Percentiles rank a stretch among this genome's conserved stretches.
phyloP scores from a whole-genome alignment of 2,888 invertebrate species.

The Cephus sareptanus region DNA sequence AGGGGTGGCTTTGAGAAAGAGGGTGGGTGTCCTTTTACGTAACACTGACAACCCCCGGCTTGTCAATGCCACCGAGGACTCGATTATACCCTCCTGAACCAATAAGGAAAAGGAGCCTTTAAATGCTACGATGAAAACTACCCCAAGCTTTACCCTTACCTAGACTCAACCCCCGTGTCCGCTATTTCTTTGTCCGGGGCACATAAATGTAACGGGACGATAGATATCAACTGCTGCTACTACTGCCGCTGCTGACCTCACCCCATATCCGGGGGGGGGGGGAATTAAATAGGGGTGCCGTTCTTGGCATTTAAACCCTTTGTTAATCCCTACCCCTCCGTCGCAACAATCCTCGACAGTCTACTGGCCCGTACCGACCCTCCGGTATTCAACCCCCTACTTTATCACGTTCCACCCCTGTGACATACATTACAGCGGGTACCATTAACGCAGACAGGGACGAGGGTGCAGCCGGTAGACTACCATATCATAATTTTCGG shows the following conservation, averaged over 20 bases:
- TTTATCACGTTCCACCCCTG: conserved; percentile 30
- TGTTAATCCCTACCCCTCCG: conserved; percentile 25
- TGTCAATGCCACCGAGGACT: too few species aligned
- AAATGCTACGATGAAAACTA: too few species aligned
- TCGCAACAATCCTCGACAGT: not conserved
- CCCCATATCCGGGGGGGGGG: conserved; percentile 31
- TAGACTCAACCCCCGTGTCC: not conserved
- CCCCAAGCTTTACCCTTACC: not conserved
- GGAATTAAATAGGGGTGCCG: conserved; percentile 27
- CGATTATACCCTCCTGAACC: too few species aligned
- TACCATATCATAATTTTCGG: conserved; percentile 25
- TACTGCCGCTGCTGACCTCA: conserved; percentile 7
- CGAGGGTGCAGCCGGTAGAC: conserved; percentile 18
- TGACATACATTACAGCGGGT: conserved; percentile 29
- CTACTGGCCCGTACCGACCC: not conserved
- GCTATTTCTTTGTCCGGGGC: not conserved
- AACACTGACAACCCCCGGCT: too few species aligned
- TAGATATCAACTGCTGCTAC: conserved; percentile 43
- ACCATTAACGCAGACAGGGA: conserved; percentile 20
- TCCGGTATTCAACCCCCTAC: conserved; percentile 47
- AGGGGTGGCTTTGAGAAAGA: too few species aligned
- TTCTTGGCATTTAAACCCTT: conserved; percentile 48
- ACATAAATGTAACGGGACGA: conserved; percentile 19
- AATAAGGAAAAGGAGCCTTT: too few species aligned
- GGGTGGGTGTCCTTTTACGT: too few species aligned